Base-by-base conservation (phyloP, 2,888 invertebrate genomes). In the Perizoma flavofasciatum region DNA sequence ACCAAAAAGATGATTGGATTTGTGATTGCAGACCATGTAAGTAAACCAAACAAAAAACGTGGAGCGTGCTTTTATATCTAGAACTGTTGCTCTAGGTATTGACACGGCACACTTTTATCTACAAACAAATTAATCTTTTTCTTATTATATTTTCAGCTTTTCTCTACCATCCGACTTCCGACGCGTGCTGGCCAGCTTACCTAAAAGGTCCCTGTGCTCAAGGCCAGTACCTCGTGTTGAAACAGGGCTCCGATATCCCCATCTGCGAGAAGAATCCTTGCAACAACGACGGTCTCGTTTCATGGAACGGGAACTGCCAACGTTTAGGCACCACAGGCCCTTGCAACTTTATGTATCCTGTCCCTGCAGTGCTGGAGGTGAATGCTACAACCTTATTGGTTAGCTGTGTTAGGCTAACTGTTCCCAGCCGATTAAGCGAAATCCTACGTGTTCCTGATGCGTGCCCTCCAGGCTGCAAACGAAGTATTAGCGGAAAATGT, bases 231-330 rank as follows among this genome's bases (percentile, higher is more conserved):
- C 83, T 96, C 33, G 76, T 94, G 6, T 85, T 96, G 22, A 88
- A 86, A 7, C 65, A 74, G 45, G 83, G 90, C 41, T 77, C 93
- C 9, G 86, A 91, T 0, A 85, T 94, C 45, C 95, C 96, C 0
- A 82, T 88, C 53, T 96, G 96, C 73, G 85, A 84, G 4, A 70
- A 68, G 32, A 96, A 96, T 85, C 94, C 94, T 0, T 96, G 96
- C 73, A 63, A 61, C 5, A 60, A 71, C 0, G 94, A 95, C 68
- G 93, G 92, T 0, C 70, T 74, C 35, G 93, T 93, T 0, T 65
- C 68, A 7, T 93, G 80, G 72, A 85, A 92, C 39, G 86, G 87
- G 0, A 83, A 81, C 39, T 95, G 95, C 70, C 89, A 92, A 61
- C 65, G 55, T 6, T 67, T 92, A 4, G 85, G 85, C 0, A 65